phyloP scores from a whole-genome alignment of 2,797 vertebrate genomes.

The Micropoecilia bifurca region DNA sequence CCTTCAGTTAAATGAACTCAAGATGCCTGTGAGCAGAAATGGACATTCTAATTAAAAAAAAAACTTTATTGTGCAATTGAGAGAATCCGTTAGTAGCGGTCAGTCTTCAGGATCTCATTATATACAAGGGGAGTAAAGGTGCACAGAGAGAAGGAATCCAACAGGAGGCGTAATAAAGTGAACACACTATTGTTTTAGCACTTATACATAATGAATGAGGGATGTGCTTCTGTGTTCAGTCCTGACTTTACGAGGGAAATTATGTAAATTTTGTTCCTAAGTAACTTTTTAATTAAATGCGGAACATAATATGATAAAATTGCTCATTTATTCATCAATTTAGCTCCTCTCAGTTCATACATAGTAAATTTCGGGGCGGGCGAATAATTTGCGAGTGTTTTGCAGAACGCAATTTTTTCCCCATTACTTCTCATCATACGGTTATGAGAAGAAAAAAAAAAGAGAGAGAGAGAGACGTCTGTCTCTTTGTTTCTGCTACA shows the following conservation, averaged over 20 bases:
- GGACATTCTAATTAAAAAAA: slow-evolving; percentile 75
- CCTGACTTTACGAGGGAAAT: slow-evolving; percentile 25
- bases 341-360: not conserved
- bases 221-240: slow-evolving; percentile 16
- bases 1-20: slow-evolving; percentile 69
- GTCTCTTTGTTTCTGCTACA: not conserved
- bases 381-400: slow-evolving; percentile 7
- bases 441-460: not conserved
- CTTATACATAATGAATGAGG: slow-evolving; percentile 45
- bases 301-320: slow-evolving; percentile 25
- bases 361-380: not conserved
- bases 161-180: slow-evolving; percentile 54
- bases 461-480: not conserved
- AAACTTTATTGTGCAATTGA: slow-evolving; percentile 68
- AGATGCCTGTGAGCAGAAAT: slow-evolving; percentile 69
- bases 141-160: slow-evolving; percentile 42
- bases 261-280: slow-evolving; percentile 42
- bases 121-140: slow-evolving; percentile 64
- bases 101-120: slow-evolving; percentile 70
- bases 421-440: not conserved
- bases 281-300: slow-evolving; percentile 55
- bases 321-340: slow-evolving; percentile 19
- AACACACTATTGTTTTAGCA: slow-evolving; percentile 46
- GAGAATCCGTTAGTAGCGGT: slow-evolving; percentile 59
- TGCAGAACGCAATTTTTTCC: not conserved